Evolutionary conservation across 1,140 invertebrate genomes (phyloP).

Genomic region (Saccostrea cuccullata): DNA sequence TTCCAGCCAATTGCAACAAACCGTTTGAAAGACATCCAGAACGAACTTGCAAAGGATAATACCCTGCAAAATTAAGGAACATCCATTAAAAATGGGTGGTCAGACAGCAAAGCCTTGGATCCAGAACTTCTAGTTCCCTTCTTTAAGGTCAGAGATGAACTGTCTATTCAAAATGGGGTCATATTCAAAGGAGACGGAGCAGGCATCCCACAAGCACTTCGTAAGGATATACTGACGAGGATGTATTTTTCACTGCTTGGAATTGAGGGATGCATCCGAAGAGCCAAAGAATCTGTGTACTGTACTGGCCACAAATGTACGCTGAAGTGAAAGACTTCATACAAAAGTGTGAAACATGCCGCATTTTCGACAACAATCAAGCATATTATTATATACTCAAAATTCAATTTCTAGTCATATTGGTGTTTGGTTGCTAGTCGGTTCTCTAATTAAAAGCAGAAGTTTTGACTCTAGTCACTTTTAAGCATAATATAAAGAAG

Average conservation of each 20-base stretch:
- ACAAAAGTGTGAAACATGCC: slow-evolving; percentile 43
- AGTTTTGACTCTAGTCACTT: no score
- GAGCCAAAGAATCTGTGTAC: slow-evolving; percentile 56
- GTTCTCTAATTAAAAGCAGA: no score
- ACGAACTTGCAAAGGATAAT: not conserved
- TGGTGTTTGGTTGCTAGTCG: no score
- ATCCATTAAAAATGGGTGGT: slow-evolving; percentile 39
- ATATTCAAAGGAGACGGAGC: slow-evolving; percentile 58
- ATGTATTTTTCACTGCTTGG: slow-evolving; percentile 57
- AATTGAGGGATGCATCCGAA: slow-evolving; percentile 54
- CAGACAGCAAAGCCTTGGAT: not conserved
- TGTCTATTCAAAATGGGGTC: slow-evolving; percentile 60
- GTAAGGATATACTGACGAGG: slow-evolving; percentile 53
- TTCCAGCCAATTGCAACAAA: slow-evolving; percentile 15
- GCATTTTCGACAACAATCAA: slow-evolving; percentile 4
- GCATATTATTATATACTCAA: no score
- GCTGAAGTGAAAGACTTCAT: slow-evolving; percentile 45
- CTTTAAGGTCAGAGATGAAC: slow-evolving; percentile 55
- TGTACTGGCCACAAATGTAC: slow-evolving; percentile 63
- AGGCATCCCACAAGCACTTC: slow-evolving; percentile 50
- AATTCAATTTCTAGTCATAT: no score
- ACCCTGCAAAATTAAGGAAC: not conserved
- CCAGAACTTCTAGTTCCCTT: not conserved
- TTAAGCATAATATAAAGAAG: no score
- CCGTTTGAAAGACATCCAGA: slow-evolving; percentile 28